Evolutionary conservation across 2,113 vertebrate species (phyloP).

Genomic region (Arvicanthis niloticus): DNA sequence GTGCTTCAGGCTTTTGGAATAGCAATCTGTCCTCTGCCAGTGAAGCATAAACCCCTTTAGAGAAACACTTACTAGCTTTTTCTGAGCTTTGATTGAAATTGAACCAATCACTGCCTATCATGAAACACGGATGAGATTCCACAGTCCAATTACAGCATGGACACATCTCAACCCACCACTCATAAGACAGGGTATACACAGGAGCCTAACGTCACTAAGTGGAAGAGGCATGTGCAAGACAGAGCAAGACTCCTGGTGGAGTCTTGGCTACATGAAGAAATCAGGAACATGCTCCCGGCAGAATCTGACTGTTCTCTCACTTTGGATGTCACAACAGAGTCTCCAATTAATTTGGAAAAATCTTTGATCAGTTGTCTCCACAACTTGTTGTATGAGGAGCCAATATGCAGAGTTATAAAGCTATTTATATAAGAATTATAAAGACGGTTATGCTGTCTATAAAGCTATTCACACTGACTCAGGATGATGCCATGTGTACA

Average conservation of each 20-base stretch:
- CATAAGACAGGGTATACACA: neutral
- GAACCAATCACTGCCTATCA: neutral
- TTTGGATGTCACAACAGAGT: neutral
- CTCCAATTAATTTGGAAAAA: neutral
- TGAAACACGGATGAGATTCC: neutral
- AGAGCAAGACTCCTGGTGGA: neutral
- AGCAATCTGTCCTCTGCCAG: neutral
- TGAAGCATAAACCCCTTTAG: neutral
- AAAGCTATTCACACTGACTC: neutral
- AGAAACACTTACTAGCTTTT: neutral
- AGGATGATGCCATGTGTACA: neutral
- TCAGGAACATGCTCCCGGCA: neutral
- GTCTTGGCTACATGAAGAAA: neutral
- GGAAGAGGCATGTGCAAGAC: neutral
- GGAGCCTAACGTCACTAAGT: neutral
- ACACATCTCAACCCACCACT: neutral
- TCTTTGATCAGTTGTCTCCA: neutral
- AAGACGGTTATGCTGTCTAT: neutral
- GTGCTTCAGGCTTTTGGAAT: neutral
- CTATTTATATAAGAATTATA: too few species aligned
- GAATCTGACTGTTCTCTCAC: neutral
- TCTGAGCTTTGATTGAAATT: neutral
- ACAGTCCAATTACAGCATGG: neutral
- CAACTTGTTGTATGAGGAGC: neutral
- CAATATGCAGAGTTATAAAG: neutral